A percentile compares a stretch with the other conserved stretches of the same genome.
These are phyloP conservation scores for Chondrosia reniformis DNA, from an alignment of 37 sponge, comb jelly and placozoan species.

Conservation along the genomic window DNA sequence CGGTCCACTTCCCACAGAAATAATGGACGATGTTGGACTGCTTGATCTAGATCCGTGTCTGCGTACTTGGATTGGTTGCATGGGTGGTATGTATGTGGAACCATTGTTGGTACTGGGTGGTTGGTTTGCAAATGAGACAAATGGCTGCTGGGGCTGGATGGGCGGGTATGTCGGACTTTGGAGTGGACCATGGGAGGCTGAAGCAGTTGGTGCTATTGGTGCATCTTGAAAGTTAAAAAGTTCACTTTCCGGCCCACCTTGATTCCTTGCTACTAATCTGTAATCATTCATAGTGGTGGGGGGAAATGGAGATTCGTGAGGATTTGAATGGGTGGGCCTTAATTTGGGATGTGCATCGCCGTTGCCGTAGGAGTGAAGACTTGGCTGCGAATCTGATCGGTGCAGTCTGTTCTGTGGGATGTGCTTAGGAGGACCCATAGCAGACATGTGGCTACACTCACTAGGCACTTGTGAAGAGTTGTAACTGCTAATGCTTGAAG, in stretches of 20 bases:
- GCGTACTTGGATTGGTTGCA: neutral
- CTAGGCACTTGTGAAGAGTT: too few relatives aligned
- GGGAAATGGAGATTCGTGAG: neutral
- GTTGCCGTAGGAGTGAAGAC: neutral
- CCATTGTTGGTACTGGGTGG: neutral
- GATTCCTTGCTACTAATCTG: too few relatives aligned
- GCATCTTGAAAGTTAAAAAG: neutral
- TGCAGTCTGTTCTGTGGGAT: neutral
- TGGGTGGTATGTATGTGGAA: neutral
- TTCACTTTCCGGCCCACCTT: too few relatives aligned
- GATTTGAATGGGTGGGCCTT: too few relatives aligned
- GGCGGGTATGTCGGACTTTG: conserved; percentile 4
- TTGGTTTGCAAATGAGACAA: too few relatives aligned
- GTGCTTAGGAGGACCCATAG: conserved; percentile 10
- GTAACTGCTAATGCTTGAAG: too few relatives aligned
- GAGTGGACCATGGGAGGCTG: neutral
- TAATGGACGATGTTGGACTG: conserved; percentile 16
- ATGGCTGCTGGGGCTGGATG: neutral
- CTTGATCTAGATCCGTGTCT: conserved; percentile 6
- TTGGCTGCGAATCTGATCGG: neutral
- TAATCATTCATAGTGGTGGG: neutral
- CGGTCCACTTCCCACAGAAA: conserved; percentile 8
- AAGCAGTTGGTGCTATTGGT: neutral
- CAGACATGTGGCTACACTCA: too few relatives aligned
- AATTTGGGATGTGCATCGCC: too few relatives aligned